Evolutionary conservation across 1,140 invertebrate species (phyloP), one percentile per base, ranked within the genome.

Genomic region (Steinernema khuongi): DNA sequence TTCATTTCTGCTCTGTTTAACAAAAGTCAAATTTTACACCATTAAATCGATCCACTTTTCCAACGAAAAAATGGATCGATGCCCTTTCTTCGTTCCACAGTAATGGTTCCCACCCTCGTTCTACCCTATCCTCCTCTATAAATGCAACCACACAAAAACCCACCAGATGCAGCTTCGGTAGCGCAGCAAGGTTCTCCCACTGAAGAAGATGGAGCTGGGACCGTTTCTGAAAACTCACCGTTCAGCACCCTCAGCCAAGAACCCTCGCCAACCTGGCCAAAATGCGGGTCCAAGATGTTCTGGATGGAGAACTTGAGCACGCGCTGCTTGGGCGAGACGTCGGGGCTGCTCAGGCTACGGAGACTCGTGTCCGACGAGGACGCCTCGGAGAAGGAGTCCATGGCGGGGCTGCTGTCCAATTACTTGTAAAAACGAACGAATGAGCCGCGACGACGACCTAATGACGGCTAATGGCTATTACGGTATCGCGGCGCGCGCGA

Each of bases 381-480:
- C 14, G 50, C 50, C 19, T 60, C 50, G 50, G 50, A 60, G 50
- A 60, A 60, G 50, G 11, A 7, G 50, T 60, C 50, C 50, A 60
- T 60, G 50, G 14, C 26, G 50, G 7, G 36, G 36, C 36, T 41
- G 50, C 50, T 22, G 50, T 60, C 22, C 50, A 60, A 60, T 60
- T 60, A 60, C 50, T 60, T 60, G 50, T 60, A 60, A 60, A 60
- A 60, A 60, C 50, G 7, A 26, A 60, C 50, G 50, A 60, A 60
- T 60, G 50, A 60, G 50, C 19, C 50, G 50, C 50, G 36, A n/a
- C 36, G 36, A 60, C 50, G 50, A 60, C 50, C 50, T 60, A 60
- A 60, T 60, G 50, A 60, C 50, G 50, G 50, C 50, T 60, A 60
- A 60, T 60, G 50, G 50, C 50, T 60, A 60, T 60, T 60, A 60